A percentile compares a stretch with the other conserved stretches of the same genome.
Conservation (phyloP, 2,888 invertebrate species). For the Agrochola lota region DNA sequence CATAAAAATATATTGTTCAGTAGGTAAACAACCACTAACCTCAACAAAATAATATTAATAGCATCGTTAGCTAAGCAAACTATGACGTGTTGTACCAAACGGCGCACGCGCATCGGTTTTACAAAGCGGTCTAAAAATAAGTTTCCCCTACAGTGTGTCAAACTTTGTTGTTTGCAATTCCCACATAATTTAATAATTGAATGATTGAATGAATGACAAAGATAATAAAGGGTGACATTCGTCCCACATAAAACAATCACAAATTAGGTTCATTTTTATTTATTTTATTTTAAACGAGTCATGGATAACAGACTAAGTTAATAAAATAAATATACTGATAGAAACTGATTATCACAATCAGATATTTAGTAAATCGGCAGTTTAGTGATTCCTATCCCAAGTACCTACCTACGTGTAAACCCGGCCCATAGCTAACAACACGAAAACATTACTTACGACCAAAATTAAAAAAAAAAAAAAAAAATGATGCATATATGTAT, state of each 20-base stretch:
- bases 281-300: background rate
- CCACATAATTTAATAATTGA: too few species aligned
- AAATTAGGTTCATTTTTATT: constrained; percentile 9
- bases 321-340: constrained; percentile 23
- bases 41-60: constrained; percentile 72
- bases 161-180: constrained; percentile 36
- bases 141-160: constrained; percentile 64
- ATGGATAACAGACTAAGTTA: background rate
- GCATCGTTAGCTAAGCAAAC: constrained; percentile 76
- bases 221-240: constrained; percentile 22
- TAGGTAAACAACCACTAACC: constrained; percentile 70
- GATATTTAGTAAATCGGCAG: constrained; percentile 29
- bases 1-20: background rate
- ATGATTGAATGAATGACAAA: constrained; percentile 19
- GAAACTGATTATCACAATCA: constrained; percentile 24
- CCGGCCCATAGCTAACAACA: constrained; percentile 16
- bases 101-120: constrained; percentile 67
- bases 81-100: constrained; percentile 69
- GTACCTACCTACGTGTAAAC: constrained; percentile 8
- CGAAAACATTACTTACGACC: background rate
- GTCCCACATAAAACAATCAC: constrained; percentile 10
- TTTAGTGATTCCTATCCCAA: constrained; percentile 31
- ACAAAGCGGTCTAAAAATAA: constrained; percentile 74
- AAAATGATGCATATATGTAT: constrained; percentile 1
- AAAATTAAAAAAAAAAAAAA: background rate